Conservation (phyloP, 2,113 vertebrate species). For the Conger conger region DNA sequence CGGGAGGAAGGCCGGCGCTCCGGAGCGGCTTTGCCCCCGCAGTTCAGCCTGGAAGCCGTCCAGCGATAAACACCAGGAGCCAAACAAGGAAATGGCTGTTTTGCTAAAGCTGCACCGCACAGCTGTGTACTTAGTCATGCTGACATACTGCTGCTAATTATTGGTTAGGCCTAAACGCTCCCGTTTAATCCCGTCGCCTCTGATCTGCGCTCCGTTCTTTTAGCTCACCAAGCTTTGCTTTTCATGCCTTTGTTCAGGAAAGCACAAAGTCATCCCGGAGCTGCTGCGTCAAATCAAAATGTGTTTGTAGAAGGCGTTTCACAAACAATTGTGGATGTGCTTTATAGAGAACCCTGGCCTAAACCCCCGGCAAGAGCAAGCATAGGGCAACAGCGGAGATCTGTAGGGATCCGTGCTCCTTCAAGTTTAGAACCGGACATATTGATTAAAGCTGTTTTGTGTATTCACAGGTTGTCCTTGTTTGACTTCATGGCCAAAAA, state of each 20-base stretch:
- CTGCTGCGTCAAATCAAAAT: too few species aligned
- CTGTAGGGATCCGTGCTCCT: neutral
- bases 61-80: neutral
- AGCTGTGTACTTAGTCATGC: conserved; percentile 8
- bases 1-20: too few species aligned
- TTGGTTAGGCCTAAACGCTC: conserved; percentile 24
- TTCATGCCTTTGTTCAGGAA: neutral
- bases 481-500: neutral
- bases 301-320: too few species aligned
- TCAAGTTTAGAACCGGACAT: neutral
- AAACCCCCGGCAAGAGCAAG: too few species aligned
- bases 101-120: conserved; percentile 12
- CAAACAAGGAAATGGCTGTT: conserved; percentile 30
- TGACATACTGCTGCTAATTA: conserved; percentile 27
- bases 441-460: neutral
- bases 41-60: neutral
- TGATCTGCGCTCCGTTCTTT: conserved; percentile 17
- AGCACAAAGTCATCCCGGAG: too few species aligned
- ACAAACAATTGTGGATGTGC: too few species aligned
- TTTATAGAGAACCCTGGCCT: too few species aligned
- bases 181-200: neutral
- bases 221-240: conserved; percentile 10
- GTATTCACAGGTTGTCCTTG: neutral
- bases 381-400: too few species aligned
- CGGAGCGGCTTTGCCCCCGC: neutral